Conservation (phyloP, 2,797 vertebrate genomes). For the Hoplostethus atlanticus region DNA sequence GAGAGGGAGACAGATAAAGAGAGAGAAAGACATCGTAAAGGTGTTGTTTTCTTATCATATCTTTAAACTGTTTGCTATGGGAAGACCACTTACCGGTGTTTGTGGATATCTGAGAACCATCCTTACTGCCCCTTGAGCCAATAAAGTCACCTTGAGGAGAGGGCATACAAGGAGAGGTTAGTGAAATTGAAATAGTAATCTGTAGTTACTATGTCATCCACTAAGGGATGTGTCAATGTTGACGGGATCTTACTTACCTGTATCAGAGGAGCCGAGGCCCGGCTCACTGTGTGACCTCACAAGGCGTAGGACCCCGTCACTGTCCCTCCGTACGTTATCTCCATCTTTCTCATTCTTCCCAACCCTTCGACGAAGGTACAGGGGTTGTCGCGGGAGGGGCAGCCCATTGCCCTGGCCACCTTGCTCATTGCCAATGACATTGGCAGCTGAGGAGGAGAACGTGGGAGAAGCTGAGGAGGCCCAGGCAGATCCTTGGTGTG, state of each 20-base stretch:
- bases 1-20: constrained; percentile 14
- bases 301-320: constrained; percentile 78
- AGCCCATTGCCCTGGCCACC: constrained; percentile 67
- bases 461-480: constrained; percentile 52
- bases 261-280: constrained; percentile 82
- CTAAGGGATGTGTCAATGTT: neutral
- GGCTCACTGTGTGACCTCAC: constrained; percentile 95
- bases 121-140: constrained; percentile 79
- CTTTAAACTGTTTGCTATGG: neutral
- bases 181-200: neutral
- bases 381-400: constrained; percentile 55
- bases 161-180: constrained; percentile 17
- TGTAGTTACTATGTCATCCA: neutral
- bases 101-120: constrained; percentile 71
- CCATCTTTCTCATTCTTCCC: constrained; percentile 58
- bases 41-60: neutral
- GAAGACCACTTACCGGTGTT: constrained; percentile 78
- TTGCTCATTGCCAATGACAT: constrained; percentile 39
- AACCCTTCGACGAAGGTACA: constrained; percentile 63
- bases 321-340: constrained; percentile 51
- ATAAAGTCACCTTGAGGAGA: constrained; percentile 78
- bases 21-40: neutral
- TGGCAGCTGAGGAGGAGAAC: constrained; percentile 44
- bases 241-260: constrained; percentile 71
- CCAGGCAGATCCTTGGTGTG: constrained; percentile 53